Conservation (phyloP, 1,140 invertebrate species). For the Heliothis virescens region DNA sequence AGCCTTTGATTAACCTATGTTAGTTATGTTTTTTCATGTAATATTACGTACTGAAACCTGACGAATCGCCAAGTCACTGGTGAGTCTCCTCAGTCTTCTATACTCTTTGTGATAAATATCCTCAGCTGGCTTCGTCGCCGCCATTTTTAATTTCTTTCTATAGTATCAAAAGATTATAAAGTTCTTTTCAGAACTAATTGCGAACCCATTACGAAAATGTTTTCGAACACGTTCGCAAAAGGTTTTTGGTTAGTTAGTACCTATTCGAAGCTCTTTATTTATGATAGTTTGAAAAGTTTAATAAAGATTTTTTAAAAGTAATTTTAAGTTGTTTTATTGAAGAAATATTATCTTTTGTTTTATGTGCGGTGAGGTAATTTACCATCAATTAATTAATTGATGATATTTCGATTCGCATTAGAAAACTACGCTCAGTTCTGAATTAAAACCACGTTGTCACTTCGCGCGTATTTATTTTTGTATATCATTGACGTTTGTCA, state of each 20-base stretch:
- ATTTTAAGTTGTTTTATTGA: no score
- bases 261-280: no score
- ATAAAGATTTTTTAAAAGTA: no score
- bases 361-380: no score
- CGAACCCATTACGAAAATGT: not conserved
- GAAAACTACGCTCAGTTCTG: not conserved
- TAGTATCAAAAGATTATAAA: not conserved
- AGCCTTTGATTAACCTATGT: no score
- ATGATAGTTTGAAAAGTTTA: no score
- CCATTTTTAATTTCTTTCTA: conserved; percentile 60
- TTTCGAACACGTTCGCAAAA: no score
- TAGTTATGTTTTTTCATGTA: no score
- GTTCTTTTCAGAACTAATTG: not conserved
- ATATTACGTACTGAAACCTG: conserved; percentile 86
- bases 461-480: conserved; percentile 29
- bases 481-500: conserved; percentile 24
- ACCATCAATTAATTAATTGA: no score
- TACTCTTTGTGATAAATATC: conserved; percentile 89
- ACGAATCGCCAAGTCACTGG: conserved; percentile 87
- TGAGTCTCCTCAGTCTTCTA: conserved; percentile 87
- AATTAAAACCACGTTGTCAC: conserved; percentile 3
- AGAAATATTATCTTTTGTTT: no score
- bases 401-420: no score
- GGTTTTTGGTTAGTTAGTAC: no score
- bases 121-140: conserved; percentile 67